phyloP scores from a whole-genome alignment of 2,797 vertebrate species.

The Morelia viridis region DNA sequence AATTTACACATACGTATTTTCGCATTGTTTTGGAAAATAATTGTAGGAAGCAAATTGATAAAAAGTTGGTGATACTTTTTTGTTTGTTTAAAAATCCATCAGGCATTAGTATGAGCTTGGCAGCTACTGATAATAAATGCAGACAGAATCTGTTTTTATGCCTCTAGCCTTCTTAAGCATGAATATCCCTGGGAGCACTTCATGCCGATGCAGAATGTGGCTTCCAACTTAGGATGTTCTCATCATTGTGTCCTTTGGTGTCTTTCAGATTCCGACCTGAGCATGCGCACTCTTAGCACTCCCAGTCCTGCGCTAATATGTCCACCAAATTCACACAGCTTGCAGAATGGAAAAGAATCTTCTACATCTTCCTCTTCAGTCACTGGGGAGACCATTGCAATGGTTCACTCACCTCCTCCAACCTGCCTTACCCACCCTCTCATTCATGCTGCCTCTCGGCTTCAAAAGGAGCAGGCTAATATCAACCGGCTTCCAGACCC shows the following conservation, averaged over 20 bases:
- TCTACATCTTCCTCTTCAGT: conserved; percentile 88
- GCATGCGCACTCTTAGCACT: conserved; percentile 92
- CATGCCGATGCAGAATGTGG: background rate
- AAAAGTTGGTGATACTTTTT: background rate
- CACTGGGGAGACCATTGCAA: conserved; percentile 89
- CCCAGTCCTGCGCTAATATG: conserved; percentile 93
- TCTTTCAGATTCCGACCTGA: conserved; percentile 89
- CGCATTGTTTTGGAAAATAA: background rate
- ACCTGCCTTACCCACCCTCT: conserved; percentile 80
- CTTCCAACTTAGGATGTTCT: rapidly evolving
- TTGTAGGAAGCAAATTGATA: background rate
- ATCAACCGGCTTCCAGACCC: conserved; percentile 91
- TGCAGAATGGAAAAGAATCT: conserved; percentile 87
- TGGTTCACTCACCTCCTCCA: conserved; percentile 85
- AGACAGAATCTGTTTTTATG: background rate
- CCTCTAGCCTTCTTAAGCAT: background rate
- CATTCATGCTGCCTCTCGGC: conserved; percentile 79
- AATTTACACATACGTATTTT: background rate
- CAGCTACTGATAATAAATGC: background rate
- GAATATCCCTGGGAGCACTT: background rate
- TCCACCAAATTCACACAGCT: conserved; percentile 79
- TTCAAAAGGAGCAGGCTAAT: conserved; percentile 82
- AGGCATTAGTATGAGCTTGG: background rate
- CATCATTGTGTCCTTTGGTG: conserved; percentile 47
- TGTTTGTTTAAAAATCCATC: background rate